Evolutionary conservation across 2,113 vertebrate species (phyloP).

Genomic region (Sander vitreus): DNA sequence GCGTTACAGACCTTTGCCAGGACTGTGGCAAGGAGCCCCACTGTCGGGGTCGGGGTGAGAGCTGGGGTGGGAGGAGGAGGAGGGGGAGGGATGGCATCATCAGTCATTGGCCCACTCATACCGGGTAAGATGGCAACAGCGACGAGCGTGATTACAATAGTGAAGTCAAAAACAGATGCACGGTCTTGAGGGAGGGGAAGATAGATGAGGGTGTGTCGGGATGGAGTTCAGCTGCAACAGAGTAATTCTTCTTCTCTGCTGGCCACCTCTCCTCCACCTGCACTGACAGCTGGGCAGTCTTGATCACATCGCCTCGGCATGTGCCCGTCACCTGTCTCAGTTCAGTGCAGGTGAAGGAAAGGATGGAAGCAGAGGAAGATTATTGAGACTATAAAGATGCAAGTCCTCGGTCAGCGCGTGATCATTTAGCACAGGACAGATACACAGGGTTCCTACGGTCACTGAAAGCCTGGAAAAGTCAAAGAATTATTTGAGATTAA

Average conservation of each 20-base stretch:
- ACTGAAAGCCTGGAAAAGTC: constrained; percentile 36
- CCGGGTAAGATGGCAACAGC: constrained; percentile 94
- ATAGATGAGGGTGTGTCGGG: constrained; percentile 39
- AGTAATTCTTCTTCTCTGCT: constrained; percentile 36
- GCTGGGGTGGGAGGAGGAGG: constrained; percentile 78
- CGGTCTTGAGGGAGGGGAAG: constrained; percentile 86
- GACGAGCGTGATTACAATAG: constrained; percentile 99
- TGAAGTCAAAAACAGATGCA: constrained; percentile 97
- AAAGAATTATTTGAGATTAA: constrained; percentile 15
- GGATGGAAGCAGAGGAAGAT: constrained; percentile 46
- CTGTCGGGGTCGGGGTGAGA: constrained; percentile 85
- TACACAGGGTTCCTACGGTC: constrained; percentile 54
- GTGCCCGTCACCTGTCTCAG: constrained; percentile 27
- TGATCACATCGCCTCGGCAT: constrained; percentile 6
- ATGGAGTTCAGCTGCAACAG: constrained; percentile 56
- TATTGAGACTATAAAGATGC: constrained; percentile 37
- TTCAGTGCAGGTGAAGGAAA: constrained; percentile 67
- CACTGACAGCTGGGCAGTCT: constrained; percentile 52
- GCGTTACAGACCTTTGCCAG: constrained; percentile 98
- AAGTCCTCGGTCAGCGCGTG: constrained; percentile 80
- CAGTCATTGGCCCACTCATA: constrained; percentile 92
- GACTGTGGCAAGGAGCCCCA: constrained; percentile 94
- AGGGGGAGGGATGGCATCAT: constrained; percentile 87
- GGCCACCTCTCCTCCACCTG: constrained; percentile 60
- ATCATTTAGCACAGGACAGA: constrained; percentile 82